phyloP scores from a whole-genome alignment of 2,797 vertebrate genomes.

The Protonibea diacanthus region DNA sequence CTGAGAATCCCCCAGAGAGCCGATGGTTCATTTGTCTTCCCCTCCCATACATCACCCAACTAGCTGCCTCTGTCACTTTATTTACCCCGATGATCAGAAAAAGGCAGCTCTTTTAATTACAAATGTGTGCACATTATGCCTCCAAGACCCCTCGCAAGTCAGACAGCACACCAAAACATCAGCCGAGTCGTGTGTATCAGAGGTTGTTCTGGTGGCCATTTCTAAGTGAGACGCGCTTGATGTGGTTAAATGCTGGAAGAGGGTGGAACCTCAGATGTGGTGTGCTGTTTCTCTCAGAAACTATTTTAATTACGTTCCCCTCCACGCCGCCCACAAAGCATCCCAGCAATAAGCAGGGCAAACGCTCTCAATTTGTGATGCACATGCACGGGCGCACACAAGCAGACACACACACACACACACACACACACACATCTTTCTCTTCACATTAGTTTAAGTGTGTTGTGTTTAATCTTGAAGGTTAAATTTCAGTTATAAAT shows the following conservation, averaged over 20 bases:
- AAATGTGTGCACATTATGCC: conserved; percentile 66
- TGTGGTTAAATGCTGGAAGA: conserved; percentile 89
- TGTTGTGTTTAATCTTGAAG: conserved; percentile 34
- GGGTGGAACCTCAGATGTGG: conserved; percentile 91
- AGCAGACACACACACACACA: conserved; percentile 2
- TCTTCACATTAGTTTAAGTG: conserved; percentile 19
- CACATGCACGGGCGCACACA: conserved; percentile 17
- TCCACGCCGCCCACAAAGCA: conserved; percentile 87
- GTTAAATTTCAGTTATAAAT: not conserved
- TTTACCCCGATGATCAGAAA: conserved; percentile 70
- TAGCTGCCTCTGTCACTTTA: conserved; percentile 75
- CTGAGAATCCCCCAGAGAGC: conserved; percentile 81
- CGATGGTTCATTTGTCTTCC: conserved; percentile 81
- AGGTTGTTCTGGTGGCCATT: conserved; percentile 87
- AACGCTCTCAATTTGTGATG: conserved; percentile 76
- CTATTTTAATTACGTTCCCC: conserved; percentile 90
- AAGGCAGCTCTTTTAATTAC: conserved; percentile 71
- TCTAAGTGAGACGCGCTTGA: conserved; percentile 87
- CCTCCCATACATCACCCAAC: conserved; percentile 80
- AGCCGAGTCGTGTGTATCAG: conserved; percentile 81
- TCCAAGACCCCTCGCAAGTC: conserved; percentile 62
- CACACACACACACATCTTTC: not conserved
- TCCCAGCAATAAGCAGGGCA: conserved; percentile 83
- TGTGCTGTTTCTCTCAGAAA: conserved; percentile 89
- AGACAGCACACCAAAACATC: conserved; percentile 83